phyloP scores from a whole-genome alignment of 1,140 invertebrate species.

The Brachionus asplanchnoidis region DNA sequence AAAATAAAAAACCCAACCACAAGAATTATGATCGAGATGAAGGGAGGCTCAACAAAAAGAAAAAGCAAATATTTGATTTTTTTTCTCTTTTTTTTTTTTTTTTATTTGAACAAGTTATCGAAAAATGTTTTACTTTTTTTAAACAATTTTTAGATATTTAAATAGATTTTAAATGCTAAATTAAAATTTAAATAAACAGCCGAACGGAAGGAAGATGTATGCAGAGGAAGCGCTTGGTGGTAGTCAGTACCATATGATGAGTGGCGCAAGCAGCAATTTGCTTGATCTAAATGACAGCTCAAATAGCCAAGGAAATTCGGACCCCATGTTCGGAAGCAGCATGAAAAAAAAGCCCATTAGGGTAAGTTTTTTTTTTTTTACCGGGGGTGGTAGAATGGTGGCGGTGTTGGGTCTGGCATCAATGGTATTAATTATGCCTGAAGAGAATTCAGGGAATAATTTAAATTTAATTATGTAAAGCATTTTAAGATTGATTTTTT shows the following conservation, averaged over 20 bases:
- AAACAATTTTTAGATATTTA: neutral
- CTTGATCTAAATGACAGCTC: constrained; percentile 6
- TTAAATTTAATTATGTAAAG: neutral
- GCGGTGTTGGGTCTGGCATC: neutral
- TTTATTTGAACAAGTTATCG: neutral
- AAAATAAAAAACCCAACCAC: neutral
- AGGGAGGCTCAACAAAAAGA: neutral
- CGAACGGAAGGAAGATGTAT: neutral
- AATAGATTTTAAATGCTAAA: neutral
- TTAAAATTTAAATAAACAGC: neutral
- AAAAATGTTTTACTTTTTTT: neutral
- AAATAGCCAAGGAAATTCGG: constrained; percentile 1
- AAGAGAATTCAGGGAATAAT: neutral
- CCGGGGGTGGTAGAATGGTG: neutral
- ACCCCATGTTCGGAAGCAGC: neutral
- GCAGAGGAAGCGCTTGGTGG: neutral
- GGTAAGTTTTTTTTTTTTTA: neutral
- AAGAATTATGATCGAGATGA: neutral
- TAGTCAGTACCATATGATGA: constrained; percentile 8
- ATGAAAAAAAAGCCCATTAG: neutral
- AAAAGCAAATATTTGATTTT: neutral
- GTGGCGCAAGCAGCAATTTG: neutral
- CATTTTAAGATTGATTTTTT: neutral
- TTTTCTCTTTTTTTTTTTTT: neutral
- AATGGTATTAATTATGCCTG: neutral